Evolutionary conservation across 2,888 invertebrate species (phyloP).

Genomic region (Leucania comma): DNA sequence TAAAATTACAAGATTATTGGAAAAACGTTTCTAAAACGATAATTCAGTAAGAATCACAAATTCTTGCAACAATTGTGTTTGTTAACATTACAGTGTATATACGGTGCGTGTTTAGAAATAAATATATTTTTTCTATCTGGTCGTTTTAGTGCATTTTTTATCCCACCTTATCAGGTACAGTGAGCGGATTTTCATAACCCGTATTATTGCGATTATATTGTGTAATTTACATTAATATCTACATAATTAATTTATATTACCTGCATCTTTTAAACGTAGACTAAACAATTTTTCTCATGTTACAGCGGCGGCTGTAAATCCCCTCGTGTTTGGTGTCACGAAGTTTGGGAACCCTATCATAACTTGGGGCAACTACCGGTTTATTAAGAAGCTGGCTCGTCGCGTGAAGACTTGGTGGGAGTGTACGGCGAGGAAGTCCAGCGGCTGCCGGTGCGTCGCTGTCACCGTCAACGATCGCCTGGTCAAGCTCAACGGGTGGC

Average conservation of each 20-base stretch:
- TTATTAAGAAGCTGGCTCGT: conserved; percentile 81
- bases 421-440: conserved; percentile 80
- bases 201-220: not conserved
- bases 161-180: not conserved
- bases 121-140: conserved; percentile 12
- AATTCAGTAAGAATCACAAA: not conserved
- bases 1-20: not conserved
- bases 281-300: conserved; percentile 29
- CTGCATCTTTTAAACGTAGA: not conserved
- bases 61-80: conserved; percentile 10
- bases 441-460: conserved; percentile 80
- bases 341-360: conserved; percentile 84
- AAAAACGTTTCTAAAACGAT: not conserved
- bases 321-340: conserved; percentile 78
- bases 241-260: not conserved
- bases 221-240: not conserved
- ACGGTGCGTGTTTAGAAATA: conserved; percentile 14
- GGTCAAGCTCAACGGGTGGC: conserved; percentile 83
- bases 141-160: conserved; percentile 8
- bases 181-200: not conserved
- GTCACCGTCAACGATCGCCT: conserved; percentile 81
- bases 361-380: conserved; percentile 84
- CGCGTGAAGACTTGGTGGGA: conserved; percentile 86
- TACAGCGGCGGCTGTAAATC: conserved; percentile 46
- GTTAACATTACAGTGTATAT: not conserved